A percentile compares a stretch with the other conserved stretches of the same genome.
Evolutionary conservation across 2,797 vertebrate species (phyloP).

Genomic region (Brotula barbata): DNA sequence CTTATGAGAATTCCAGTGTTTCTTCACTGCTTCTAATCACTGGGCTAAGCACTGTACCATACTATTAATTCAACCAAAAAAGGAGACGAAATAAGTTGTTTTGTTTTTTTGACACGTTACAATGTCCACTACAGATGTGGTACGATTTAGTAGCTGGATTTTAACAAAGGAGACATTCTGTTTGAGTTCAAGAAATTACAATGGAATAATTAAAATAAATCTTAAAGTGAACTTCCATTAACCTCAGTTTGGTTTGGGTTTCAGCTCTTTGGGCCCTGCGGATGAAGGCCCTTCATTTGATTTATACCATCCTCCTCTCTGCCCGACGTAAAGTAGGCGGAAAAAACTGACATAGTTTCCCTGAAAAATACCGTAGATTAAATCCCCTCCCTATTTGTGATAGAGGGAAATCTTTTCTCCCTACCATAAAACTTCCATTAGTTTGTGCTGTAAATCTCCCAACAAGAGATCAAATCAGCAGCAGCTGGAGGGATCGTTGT

Average conservation of each 20-base stretch:
- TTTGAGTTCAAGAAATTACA: constrained; percentile 77
- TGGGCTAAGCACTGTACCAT: constrained; percentile 35
- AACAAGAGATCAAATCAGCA: constrained; percentile 39
- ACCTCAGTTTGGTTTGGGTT: constrained; percentile 76
- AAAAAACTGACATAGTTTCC: constrained; percentile 60
- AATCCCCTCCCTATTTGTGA: constrained; percentile 57
- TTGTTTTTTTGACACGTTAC: constrained; percentile 66
- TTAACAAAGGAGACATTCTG: constrained; percentile 78
- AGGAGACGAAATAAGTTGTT: constrained; percentile 10
- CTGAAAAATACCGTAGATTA: constrained; percentile 50
- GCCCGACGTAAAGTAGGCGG: constrained; percentile 50
- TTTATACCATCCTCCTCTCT: constrained; percentile 74
- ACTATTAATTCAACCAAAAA: constrained; percentile 52
- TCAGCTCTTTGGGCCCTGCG: constrained; percentile 63
- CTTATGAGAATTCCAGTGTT: constrained; percentile 36
- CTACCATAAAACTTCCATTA: constrained; percentile 65
- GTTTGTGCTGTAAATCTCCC: constrained; percentile 67
- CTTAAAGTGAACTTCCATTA: constrained; percentile 79
- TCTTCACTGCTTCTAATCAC: constrained; percentile 54
- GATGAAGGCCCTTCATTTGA: constrained; percentile 69
- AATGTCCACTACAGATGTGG: constrained; percentile 70
- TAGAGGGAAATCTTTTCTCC: constrained; percentile 51
- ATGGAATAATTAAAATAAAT: constrained; percentile 83
- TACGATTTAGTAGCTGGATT: constrained; percentile 68
- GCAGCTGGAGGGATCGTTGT: constrained; percentile 25